Percentiles rank a stretch among this genome's conserved stretches.
Conservation (phyloP, 2,888 invertebrate species). For the Scaptomyza cyrtandrae region DNA sequence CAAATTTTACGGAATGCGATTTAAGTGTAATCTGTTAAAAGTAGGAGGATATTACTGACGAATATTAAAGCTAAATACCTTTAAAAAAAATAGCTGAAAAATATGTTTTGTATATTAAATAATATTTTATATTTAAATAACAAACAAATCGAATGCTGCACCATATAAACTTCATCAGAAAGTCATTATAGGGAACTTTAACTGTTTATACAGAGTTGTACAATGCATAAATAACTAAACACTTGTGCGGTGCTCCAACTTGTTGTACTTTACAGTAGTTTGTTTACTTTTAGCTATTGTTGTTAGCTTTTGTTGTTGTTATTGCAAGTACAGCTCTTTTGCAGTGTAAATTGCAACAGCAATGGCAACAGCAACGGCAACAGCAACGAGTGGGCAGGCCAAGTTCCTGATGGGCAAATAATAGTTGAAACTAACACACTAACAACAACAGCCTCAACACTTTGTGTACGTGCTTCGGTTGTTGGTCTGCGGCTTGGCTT, state of each 20-base stretch:
- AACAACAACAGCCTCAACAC: constrained; percentile 37
- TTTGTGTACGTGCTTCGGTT: constrained; percentile 63
- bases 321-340: constrained; percentile 37
- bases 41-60: neutral
- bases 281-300: constrained; percentile 16
- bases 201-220: constrained; percentile 11
- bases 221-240: constrained; percentile 39
- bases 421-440: constrained; percentile 69
- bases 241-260: constrained; percentile 40
- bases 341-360: constrained; percentile 56
- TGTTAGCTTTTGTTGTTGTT: constrained; percentile 32
- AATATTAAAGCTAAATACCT: no score
- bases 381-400: constrained; percentile 60
- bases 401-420: constrained; percentile 79
- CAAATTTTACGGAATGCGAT: neutral
- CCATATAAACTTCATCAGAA: constrained; percentile 37
- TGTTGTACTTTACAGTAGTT: constrained; percentile 35
- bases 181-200: constrained; percentile 41
- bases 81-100: neutral
- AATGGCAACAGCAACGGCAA: constrained; percentile 31
- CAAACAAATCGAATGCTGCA: neutral
- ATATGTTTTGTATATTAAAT: neutral
- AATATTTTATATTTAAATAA: neutral
- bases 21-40: neutral
- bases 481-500: constrained; percentile 58